Conservation (phyloP, 2,888 invertebrate species). For the Eueremaeus valkanovi region DNA sequence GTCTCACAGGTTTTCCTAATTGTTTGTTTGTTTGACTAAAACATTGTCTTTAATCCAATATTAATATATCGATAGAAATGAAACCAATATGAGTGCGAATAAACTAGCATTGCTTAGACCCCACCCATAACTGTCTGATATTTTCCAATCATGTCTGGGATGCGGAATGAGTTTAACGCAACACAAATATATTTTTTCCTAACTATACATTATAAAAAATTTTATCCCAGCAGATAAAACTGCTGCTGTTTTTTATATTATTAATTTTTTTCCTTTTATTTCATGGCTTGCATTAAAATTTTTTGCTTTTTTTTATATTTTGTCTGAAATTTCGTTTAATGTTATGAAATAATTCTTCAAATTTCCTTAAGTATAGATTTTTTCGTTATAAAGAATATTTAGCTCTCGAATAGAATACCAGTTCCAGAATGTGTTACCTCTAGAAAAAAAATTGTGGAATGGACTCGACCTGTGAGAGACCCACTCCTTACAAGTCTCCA, state of each 20-base stretch:
- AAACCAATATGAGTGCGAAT: no score
- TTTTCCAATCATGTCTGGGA: conserved; percentile 29
- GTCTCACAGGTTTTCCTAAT: no score
- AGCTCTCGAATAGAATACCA: neutral
- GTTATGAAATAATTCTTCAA: neutral
- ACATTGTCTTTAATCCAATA: conserved; percentile 2
- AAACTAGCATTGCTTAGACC: no score
- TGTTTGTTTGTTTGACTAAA: conserved; percentile 2
- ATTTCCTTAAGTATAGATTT: neutral
- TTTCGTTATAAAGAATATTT: neutral
- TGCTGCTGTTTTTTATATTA: no score
- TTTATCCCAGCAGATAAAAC: no score
- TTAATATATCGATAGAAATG: no score
- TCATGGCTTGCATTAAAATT: neutral
- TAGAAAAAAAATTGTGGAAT: neutral
- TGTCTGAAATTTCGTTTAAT: neutral
- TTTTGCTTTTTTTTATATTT: neutral
- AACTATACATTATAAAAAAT: no score
- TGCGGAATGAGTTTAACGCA: conserved; percentile 1
- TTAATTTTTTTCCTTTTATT: conserved; percentile 11
- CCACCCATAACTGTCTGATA: conserved; percentile 33
- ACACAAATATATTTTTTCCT: no score
- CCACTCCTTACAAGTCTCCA: conserved; percentile 1
- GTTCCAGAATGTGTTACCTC: neutral
- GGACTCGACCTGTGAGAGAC: neutral